These are phyloP conservation scores for Tenthredo mesomela DNA, from an alignment of 2,888 invertebrate genomes.

Conservation along the genomic window DNA sequence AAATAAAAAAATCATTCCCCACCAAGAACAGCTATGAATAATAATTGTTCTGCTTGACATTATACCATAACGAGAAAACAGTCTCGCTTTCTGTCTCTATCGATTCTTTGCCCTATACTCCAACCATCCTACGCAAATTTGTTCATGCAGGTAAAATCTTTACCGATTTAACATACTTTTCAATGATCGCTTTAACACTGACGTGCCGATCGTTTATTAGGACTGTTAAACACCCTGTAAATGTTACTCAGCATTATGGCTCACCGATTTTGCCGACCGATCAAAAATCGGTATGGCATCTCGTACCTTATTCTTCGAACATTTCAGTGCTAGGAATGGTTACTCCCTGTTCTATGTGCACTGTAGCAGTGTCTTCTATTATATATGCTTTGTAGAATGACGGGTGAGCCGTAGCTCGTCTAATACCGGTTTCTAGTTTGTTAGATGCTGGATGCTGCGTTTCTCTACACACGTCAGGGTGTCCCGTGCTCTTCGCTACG, in stretches of 20 bases:
- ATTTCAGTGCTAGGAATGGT: no score
- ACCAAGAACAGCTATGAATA: not conserved
- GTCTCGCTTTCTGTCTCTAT: not conserved
- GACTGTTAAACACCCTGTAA: not conserved
- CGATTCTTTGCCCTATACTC: not conserved
- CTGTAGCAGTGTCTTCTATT: not conserved
- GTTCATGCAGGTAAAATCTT: not conserved
- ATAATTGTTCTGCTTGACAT: not conserved
- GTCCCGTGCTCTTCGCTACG: constrained; percentile 12
- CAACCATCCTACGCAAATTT: not conserved
- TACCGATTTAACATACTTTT: not conserved
- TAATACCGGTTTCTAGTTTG: constrained; percentile 61
- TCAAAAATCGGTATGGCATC: not conserved
- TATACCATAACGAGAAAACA: not conserved
- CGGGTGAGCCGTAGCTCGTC: constrained; percentile 1
- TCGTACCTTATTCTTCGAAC: no score
- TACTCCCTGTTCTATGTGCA: not conserved
- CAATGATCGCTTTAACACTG: not conserved
- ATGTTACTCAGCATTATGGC: not conserved
- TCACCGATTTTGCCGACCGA: not conserved
- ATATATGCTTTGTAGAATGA: constrained; percentile 32
- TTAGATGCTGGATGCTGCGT: constrained; percentile 49
- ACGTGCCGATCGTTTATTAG: not conserved
- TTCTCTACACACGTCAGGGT: not conserved
- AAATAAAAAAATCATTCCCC: not conserved